Evolutionary conservation across 1,140 invertebrate genomes (phyloP).

Genomic region (Plectrocnemia conspersa): DNA sequence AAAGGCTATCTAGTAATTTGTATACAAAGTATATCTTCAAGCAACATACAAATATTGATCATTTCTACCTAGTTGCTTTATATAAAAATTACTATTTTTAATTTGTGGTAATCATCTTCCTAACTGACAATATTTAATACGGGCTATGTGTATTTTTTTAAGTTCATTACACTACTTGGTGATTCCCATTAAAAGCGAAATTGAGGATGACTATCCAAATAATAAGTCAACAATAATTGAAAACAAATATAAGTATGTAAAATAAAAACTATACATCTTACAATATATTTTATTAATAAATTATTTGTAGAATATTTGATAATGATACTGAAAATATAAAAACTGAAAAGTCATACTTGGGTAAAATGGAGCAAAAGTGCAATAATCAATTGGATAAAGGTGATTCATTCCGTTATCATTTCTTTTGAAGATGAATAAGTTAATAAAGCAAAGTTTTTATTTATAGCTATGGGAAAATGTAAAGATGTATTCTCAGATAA

Average conservation of each 20-base stretch:
- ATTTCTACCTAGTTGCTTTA: too few relatives aligned
- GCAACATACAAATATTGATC: neutral
- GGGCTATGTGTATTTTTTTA: neutral
- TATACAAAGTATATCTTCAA: slow-evolving; percentile 25
- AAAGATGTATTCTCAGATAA: slow-evolving; percentile 54
- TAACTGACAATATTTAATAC: too few relatives aligned
- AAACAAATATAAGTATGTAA: neutral
- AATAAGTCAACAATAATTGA: neutral
- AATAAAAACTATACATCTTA: too few relatives aligned
- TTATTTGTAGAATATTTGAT: neutral
- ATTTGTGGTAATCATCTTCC: too few relatives aligned
- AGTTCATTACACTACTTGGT: slow-evolving; percentile 9
- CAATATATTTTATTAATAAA: too few relatives aligned
- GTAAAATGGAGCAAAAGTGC: slow-evolving; percentile 61
- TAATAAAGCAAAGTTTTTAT: slow-evolving; percentile 21
- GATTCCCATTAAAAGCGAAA: slow-evolving; percentile 10
- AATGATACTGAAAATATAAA: slow-evolving; percentile 26
- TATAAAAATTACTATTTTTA: too few relatives aligned
- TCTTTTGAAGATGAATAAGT: slow-evolving; percentile 9
- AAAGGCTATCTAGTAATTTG: too few relatives aligned
- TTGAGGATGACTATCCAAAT: slow-evolving; percentile 1
- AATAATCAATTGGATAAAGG: slow-evolving; percentile 52
- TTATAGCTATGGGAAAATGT: slow-evolving; percentile 45
- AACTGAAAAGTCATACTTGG: slow-evolving; percentile 47
- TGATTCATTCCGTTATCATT: slow-evolving; percentile 11